Conservation (phyloP, 2,888 invertebrate genomes). For the Nemurella pictetii region DNA sequence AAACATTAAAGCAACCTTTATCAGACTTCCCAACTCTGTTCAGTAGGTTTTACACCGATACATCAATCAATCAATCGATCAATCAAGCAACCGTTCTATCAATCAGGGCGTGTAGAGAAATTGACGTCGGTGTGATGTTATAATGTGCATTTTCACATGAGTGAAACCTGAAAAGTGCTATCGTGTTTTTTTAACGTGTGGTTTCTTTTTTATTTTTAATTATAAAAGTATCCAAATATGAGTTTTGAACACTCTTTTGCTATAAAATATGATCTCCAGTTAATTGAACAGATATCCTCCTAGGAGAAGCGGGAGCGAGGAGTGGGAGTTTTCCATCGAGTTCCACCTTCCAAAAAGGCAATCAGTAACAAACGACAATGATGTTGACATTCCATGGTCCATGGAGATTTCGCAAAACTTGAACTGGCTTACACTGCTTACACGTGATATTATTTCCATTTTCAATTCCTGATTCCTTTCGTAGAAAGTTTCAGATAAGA, state of each 20-base stretch:
- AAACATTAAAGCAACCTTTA: neutral
- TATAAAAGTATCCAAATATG: neutral
- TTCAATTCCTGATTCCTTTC: neutral
- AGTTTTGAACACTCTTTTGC: neutral
- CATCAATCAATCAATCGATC: conserved; percentile 8
- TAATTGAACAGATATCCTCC: neutral
- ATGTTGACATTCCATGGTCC: neutral
- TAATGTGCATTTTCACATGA: neutral
- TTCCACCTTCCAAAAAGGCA: neutral
- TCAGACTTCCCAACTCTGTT: conserved; percentile 1
- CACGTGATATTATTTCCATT: neutral
- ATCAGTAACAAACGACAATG: neutral
- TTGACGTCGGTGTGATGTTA: neutral
- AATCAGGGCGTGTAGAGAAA: neutral
- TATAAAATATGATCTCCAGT: neutral
- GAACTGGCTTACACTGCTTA: neutral
- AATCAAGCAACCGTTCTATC: neutral
- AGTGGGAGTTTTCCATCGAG: neutral
- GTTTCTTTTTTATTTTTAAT: neutral
- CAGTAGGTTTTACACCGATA: conserved; percentile 3
- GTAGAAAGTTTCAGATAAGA: neutral
- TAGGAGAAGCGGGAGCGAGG: neutral
- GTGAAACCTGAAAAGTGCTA: neutral
- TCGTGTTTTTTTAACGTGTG: neutral
- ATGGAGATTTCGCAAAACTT: neutral